Base-by-base conservation (phyloP, 2,113 vertebrate genomes). In the Hippoglossus stenolepis region DNA sequence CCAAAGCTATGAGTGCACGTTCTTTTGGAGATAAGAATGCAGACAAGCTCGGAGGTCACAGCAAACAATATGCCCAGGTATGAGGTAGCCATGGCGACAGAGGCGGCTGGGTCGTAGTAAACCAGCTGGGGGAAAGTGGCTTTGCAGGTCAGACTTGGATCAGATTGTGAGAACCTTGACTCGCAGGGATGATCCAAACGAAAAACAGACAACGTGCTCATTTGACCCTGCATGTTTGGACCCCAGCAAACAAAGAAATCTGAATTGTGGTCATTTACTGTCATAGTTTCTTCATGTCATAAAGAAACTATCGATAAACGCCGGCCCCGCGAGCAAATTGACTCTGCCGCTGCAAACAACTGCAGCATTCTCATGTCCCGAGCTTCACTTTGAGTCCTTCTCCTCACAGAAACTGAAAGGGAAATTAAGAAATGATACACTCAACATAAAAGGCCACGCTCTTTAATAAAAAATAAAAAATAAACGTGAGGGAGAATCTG, bases 1-100 rank as follows among this genome's bases (percentile, higher is more conserved):
- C 79, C 79, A 83, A 35, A 11, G 76, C 78, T 73, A 53, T 87
- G 75, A 90, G 75, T 84, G 69, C 75, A 75, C 11, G n/a, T 76
- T 85, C 65, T 75, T 87, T 85, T 82, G 53, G 47, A 89, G 86
- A 87, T 86, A 85, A 90, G 85, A 91, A 90, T 85, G 85, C 75
- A 88, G 86, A 89, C 86, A 74, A 74, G 80, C 75, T 79, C 23
- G 43, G 40, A 80, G 67, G 71, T 86, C 89, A 79, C 80, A 85
- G 80, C 18, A 4, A 75, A 85, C 84, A 86, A 89, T 87, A 79
- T 74, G 66, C 31, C 38, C 73, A 85, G 79, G 77, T 86, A 85
- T 88, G 82, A 89, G 74, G 70, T 24, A 17, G 26, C 68, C 58
- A 20, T 21, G 75, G 49, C n/a, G 24, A 69, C 15, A 58, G 5